phyloP scores from a whole-genome alignment of 2,797 vertebrate species.

The Falco berigora region DNA sequence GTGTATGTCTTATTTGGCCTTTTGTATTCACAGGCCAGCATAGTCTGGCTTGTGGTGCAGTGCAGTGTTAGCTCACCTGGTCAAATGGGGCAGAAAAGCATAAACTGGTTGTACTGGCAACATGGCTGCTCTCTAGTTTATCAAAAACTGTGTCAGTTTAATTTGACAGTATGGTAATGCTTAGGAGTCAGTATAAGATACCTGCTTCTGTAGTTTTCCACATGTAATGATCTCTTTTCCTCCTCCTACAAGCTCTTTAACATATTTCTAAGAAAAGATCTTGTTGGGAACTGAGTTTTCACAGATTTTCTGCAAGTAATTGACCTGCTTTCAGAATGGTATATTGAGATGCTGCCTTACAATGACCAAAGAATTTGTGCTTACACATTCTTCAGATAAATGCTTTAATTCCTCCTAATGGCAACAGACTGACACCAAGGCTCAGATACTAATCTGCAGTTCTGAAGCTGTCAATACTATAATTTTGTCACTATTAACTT shows the following conservation, averaged over 20 bases:
- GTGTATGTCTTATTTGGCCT: not conserved
- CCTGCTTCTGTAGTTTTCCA: not conserved
- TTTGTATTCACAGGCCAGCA: not conserved
- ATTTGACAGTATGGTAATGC: not conserved
- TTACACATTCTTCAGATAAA: not conserved
- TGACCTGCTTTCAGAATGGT: not conserved
- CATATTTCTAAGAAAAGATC: not conserved
- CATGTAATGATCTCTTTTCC: not conserved
- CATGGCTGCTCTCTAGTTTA: not conserved
- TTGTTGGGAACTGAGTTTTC: not conserved
- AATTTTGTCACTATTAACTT: not conserved
- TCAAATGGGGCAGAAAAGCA: not conserved
- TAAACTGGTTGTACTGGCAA: not conserved
- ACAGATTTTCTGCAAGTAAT: not conserved
- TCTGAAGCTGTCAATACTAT: not conserved
- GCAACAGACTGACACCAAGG: not conserved
- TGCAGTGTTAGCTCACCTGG: not conserved
- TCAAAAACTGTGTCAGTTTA: not conserved
- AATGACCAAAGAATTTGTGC: not conserved
- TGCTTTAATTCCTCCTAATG: not conserved
- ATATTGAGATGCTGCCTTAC: slow-evolving; percentile 2
- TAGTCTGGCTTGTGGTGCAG: not conserved
- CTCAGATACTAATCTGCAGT: not conserved
- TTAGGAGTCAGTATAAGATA: not conserved
- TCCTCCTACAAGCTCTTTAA: not conserved